Conservation (phyloP, 2,888 invertebrate genomes). For the Cheilosia impressa region DNA sequence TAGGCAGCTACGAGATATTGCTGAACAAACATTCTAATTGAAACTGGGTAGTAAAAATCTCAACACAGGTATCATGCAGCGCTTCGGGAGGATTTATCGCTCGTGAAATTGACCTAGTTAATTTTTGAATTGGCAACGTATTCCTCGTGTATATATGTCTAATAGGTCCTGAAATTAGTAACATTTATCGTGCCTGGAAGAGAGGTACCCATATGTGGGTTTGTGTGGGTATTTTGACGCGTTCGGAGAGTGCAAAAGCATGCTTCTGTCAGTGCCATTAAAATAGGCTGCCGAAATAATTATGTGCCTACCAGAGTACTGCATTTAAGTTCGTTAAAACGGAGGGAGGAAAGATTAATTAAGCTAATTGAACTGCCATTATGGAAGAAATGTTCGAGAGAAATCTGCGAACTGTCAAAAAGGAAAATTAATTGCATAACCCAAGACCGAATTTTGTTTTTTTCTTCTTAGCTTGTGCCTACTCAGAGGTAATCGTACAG, state of each 20-base stretch:
- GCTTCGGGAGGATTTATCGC: slow-evolving; percentile 36
- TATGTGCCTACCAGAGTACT: slow-evolving; percentile 5
- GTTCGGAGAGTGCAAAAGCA: slow-evolving; percentile 63
- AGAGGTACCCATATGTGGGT: background rate
- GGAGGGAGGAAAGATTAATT: slow-evolving; percentile 6
- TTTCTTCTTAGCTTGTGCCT: too few relatives aligned
- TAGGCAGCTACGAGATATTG: background rate
- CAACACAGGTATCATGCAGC: background rate
- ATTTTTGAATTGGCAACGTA: slow-evolving; percentile 53
- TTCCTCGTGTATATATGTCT: background rate
- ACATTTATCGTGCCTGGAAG: slow-evolving; percentile 10
- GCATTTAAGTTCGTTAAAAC: slow-evolving; percentile 28
- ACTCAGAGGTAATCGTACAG: too few relatives aligned
- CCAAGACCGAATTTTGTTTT: too few relatives aligned
- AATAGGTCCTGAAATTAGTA: slow-evolving; percentile 3
- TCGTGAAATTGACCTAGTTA: slow-evolving; percentile 60
- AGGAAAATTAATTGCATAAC: background rate
- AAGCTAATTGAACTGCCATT: background rate
- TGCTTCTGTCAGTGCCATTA: slow-evolving; percentile 50
- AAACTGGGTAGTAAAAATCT: slow-evolving; percentile 12
- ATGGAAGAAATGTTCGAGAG: background rate
- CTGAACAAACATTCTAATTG: slow-evolving; percentile 32
- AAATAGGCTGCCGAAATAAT: background rate
- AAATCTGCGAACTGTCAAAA: background rate
- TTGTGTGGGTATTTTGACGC: slow-evolving; percentile 3